Evolutionary conservation across 2,113 vertebrate species (phyloP), one percentile per base, ranked within the genome.

Genomic region (Dromas ardeola): DNA sequence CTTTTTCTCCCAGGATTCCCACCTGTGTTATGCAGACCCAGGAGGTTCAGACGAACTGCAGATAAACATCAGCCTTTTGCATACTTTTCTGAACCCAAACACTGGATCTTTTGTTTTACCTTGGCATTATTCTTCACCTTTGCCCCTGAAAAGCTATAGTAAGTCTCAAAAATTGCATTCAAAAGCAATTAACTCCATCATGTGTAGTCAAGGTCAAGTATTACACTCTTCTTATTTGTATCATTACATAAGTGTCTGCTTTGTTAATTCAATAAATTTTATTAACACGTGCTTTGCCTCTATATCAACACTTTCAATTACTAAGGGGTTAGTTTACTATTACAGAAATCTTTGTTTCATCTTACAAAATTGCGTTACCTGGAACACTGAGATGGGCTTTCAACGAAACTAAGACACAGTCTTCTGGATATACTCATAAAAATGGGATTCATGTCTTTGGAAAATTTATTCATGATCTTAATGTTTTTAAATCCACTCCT

Each of bases 81-180:
- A 1, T 71, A 77, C 11, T 79, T 89, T 87, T 94, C 86, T 94
- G 89, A 96, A 63, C 15, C 29, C 38, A 56, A 27, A 95, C 81
- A 93, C 45, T 72, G 56, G 18, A 63, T 63, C 65, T 93, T 94
- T 95, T 93, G 42, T 94, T 94, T 90, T n/a, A 76, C 20, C 15
- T 87, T 84, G 55, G 55, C 81, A 91, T 94, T 95, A 82, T 90
- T 69, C 65, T 87, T 95, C 61, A 84, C 47, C 49, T 93, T 83
- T 87, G 56, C 30, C 53, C 70, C 70, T 82, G 73, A 69, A 94
- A 81, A 86, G 19, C 59, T 66, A 38, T 5, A 62, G 59, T 18
- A 78, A 93, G 32, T 59, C 56, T 94, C 70, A 79, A 81, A 93
- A 90, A 87, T 11, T 61, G 27, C 73, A 82, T 61, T 90, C 40